Evolutionary conservation across 2,888 invertebrate genomes (phyloP).

Genomic region (Yponomeuta evonymella): DNA sequence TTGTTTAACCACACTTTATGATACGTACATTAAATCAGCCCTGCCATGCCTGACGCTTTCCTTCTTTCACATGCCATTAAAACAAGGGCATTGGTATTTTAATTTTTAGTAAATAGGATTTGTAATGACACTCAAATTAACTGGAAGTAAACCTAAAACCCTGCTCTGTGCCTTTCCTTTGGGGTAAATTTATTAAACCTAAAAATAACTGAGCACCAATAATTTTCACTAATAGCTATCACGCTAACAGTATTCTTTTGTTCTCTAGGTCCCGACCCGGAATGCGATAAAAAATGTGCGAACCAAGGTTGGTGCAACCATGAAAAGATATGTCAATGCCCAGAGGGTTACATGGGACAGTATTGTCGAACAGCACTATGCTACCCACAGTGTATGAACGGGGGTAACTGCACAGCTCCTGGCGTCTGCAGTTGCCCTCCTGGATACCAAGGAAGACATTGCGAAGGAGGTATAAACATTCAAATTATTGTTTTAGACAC

Average conservation of each 20-base stretch:
- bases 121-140: neutral
- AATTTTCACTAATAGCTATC: neutral
- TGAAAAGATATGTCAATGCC: slow-evolving; percentile 90
- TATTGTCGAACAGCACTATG: slow-evolving; percentile 93
- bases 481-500: neutral
- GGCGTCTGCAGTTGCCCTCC: slow-evolving; percentile 91
- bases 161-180: too few species aligned
- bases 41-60: slow-evolving; percentile 5
- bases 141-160: too few species aligned
- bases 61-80: slow-evolving; percentile 4
- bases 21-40: neutral
- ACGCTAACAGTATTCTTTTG: slow-evolving; percentile 1
- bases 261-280: slow-evolving; percentile 86
- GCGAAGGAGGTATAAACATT: slow-evolving; percentile 85
- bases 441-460: slow-evolving; percentile 93
- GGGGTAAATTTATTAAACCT: neutral
- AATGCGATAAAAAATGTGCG: slow-evolving; percentile 91
- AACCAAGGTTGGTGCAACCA: slow-evolving; percentile 90
- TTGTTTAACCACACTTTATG: slow-evolving; percentile 31
- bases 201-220: neutral
- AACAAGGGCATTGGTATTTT: neutral
- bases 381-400: slow-evolving; percentile 95
- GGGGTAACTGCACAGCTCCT: slow-evolving; percentile 93
- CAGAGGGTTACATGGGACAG: slow-evolving; percentile 93
- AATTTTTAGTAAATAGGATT: neutral